phyloP scores from a whole-genome alignment of 1,140 invertebrate genomes.

The Leptinotarsa undecemlineata region DNA sequence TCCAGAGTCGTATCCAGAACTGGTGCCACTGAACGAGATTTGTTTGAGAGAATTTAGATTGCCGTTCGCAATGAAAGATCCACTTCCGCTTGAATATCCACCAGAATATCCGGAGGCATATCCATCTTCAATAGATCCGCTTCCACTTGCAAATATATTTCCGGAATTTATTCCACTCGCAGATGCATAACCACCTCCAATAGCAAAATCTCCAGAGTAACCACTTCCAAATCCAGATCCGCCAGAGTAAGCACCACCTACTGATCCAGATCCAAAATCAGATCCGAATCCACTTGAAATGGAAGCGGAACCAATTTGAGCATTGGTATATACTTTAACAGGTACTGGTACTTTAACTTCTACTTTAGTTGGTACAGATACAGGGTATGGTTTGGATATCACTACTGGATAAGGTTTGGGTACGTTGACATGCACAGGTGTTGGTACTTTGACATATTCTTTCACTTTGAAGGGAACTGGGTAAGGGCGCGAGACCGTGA shows the following conservation, averaged over 20 bases:
- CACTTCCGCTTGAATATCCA: slow-evolving; percentile 10
- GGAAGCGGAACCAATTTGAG: slow-evolving; percentile 25
- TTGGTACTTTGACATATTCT: slow-evolving; percentile 52
- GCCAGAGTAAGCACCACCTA: slow-evolving; percentile 23
- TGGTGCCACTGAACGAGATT: not conserved
- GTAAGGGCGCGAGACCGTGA: slow-evolving; percentile 44
- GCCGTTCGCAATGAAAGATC: not conserved
- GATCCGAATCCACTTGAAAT: slow-evolving; percentile 24
- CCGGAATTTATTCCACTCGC: slow-evolving; percentile 5
- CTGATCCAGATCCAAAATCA: slow-evolving; percentile 11
- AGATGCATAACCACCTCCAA: slow-evolving; percentile 2
- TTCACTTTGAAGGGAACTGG: slow-evolving; percentile 51
- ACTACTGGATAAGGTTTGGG: slow-evolving; percentile 48
- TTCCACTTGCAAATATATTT: slow-evolving; percentile 19
- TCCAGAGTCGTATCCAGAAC: not conserved
- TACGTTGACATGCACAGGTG: slow-evolving; percentile 49
- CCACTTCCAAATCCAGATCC: slow-evolving; percentile 19
- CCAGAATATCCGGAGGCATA: slow-evolving; percentile 1
- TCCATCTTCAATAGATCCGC: slow-evolving; percentile 24
- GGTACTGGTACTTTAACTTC: slow-evolving; percentile 42
- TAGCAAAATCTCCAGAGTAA: slow-evolving; percentile 5
- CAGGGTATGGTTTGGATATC: slow-evolving; percentile 43
- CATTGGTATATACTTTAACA: slow-evolving; percentile 30
- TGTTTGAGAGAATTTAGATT: not conserved
- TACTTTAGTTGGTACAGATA: slow-evolving; percentile 43